Evolutionary conservation across 64 coral and sea anemone species (phyloP).

Genomic region (Montipora efflorescens): DNA sequence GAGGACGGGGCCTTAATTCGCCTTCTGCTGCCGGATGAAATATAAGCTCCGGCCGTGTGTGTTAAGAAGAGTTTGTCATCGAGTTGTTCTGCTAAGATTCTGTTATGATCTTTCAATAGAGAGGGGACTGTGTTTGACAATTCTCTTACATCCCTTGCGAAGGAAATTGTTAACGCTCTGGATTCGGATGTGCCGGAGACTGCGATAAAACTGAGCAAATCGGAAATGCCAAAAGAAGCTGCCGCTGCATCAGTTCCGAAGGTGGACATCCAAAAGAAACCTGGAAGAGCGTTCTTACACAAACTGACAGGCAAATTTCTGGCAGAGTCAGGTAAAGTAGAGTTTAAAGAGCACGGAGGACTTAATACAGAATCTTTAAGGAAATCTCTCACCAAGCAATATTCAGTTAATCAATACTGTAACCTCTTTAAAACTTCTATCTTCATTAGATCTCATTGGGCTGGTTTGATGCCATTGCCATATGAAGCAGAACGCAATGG

Average conservation of each 20-base stretch:
- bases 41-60: no score
- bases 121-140: constrained; percentile 60
- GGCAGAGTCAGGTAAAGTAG: constrained; percentile 77
- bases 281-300: constrained; percentile 85
- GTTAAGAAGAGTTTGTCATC: no score
- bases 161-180: constrained; percentile 76
- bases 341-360: neutral
- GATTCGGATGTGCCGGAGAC: constrained; percentile 12
- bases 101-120: constrained; percentile 24
- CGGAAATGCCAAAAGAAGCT: constrained; percentile 22
- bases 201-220: constrained; percentile 54
- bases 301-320: constrained; percentile 77
- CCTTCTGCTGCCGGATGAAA: no score
- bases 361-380: neutral
- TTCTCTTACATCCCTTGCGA: constrained; percentile 72
- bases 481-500: no score
- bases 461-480: no score
- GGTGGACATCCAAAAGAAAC: constrained; percentile 72
- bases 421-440: no score
- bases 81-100: no score
- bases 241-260: neutral
- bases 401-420: no score
- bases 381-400: neutral
- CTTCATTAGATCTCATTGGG: no score
- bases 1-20: no score